A percentile compares a stretch with the other conserved stretches of the same genome.
These are phyloP conservation scores for Aeoliscus strigatus DNA, from an alignment of 2,797 vertebrate species.

Conservation along the genomic window DNA sequence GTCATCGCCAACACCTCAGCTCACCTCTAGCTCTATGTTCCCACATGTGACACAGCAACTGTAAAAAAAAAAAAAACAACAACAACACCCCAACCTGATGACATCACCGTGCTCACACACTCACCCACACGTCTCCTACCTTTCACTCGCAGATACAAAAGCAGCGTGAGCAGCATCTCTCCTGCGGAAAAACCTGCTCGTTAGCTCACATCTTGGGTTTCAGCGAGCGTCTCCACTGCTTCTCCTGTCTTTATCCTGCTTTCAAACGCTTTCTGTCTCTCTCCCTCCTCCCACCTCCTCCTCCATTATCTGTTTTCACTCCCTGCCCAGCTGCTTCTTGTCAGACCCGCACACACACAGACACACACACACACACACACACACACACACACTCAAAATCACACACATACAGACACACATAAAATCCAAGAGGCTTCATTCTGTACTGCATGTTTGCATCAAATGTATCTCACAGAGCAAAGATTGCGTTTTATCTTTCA, in stretches of 20 bases:
- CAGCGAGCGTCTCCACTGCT: constrained; percentile 20
- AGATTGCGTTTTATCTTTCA: constrained; percentile 7
- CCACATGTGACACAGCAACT: no score
- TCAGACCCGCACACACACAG: constrained; percentile 14
- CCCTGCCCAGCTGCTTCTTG: constrained; percentile 18
- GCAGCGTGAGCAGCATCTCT: constrained; percentile 75
- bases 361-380: constrained; percentile 2
- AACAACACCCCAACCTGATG: no score
- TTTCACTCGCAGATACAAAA: constrained; percentile 75
- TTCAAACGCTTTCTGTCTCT: constrained; percentile 2
- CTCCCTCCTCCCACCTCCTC: constrained; percentile 20
- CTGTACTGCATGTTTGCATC: background rate
- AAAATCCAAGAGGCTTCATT: background rate
- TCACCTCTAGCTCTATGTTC: constrained; percentile 1
- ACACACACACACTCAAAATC: no score
- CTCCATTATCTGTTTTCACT: constrained; percentile 10
- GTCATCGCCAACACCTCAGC: background rate
- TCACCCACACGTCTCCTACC: constrained; percentile 46
- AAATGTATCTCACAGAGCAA: no score
- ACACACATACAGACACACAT: constrained; percentile 5
- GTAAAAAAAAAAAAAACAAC: no score
- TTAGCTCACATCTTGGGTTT: constrained; percentile 35
- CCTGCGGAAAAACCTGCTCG: constrained; percentile 13
- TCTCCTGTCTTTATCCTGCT: constrained; percentile 20
- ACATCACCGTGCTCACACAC: background rate